Evolutionary conservation across 2,113 vertebrate species (phyloP).

Genomic region (Hemichromis elongatus): DNA sequence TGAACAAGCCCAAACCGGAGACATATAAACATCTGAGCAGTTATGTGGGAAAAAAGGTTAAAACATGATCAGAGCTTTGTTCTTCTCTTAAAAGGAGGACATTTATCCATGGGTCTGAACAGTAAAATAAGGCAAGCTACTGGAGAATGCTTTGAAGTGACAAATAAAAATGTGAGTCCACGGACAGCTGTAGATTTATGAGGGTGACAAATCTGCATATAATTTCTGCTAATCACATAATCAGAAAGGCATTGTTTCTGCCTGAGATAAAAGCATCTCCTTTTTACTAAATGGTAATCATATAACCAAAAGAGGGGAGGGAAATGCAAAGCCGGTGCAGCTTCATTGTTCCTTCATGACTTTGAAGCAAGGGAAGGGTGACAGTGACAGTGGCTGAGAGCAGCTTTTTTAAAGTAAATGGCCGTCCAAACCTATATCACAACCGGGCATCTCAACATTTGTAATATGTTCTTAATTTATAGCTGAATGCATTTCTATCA

Average conservation of each 20-base stretch:
- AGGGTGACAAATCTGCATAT: constrained; percentile 77
- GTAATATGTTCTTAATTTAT: neutral
- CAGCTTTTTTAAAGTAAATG: neutral
- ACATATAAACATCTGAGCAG: neutral
- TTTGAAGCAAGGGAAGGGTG: neutral
- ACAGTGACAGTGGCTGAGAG: neutral
- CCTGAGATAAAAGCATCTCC: constrained; percentile 58
- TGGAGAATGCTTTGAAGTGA: constrained; percentile 78
- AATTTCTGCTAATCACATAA: constrained; percentile 70
- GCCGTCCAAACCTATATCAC: too few relatives aligned
- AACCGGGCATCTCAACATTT: neutral
- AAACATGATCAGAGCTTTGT: neutral
- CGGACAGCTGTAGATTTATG: constrained; percentile 77
- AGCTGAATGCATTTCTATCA: neutral
- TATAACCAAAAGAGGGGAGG: constrained; percentile 37
- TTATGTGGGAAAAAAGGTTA: constrained; percentile 20
- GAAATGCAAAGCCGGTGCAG: constrained; percentile 28
- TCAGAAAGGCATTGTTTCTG: constrained; percentile 39
- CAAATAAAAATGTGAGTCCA: constrained; percentile 71
- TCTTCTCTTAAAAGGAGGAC: neutral
- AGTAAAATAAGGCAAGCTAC: constrained; percentile 52
- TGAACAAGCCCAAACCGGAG: neutral
- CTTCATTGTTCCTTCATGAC: neutral
- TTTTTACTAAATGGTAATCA: constrained; percentile 19
- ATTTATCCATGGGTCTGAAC: constrained; percentile 46